Evolutionary conservation across 1,140 invertebrate genomes (phyloP).

Genomic region (Atta colombica): DNA sequence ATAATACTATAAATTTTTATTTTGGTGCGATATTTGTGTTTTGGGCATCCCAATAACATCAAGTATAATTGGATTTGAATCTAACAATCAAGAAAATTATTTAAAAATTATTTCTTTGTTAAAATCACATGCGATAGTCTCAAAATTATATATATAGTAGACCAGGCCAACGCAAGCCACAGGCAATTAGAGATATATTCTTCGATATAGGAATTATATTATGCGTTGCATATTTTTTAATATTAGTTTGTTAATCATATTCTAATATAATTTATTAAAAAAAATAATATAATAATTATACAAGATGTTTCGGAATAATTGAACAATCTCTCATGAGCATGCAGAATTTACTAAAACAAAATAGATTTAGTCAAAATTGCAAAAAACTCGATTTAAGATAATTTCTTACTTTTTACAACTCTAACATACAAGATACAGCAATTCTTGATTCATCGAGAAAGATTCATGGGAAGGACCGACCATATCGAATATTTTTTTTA

Average conservation of each 20-base stretch:
- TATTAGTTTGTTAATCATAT: slow-evolving; percentile 40
- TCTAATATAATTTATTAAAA: slow-evolving; percentile 34
- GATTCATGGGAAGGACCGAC: no score
- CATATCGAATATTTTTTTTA: no score
- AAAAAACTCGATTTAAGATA: no score
- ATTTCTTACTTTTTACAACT: no score
- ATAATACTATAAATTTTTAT: not conserved
- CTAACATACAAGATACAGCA: no score
- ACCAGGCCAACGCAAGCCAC: slow-evolving; percentile 11
- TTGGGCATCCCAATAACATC: slow-evolving; percentile 24
- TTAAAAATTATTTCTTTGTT: slow-evolving; percentile 11
- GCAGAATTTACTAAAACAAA: no score
- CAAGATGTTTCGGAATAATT: no score
- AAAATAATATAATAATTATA: not conserved
- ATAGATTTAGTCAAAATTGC: no score
- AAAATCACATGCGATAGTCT: slow-evolving; percentile 29
- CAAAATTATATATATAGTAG: slow-evolving; percentile 20
- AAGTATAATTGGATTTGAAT: slow-evolving; percentile 10
- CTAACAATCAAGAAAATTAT: slow-evolving; percentile 28
- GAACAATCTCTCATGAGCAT: no score
- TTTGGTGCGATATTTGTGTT: not conserved
- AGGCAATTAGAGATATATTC: slow-evolving; percentile 26
- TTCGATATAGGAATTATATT: slow-evolving; percentile 10
- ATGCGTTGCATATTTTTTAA: slow-evolving; percentile 26
- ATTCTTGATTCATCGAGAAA: no score